Evolutionary conservation across 2,888 invertebrate species (phyloP).

Genomic region (Pachydiplax longipennis): DNA sequence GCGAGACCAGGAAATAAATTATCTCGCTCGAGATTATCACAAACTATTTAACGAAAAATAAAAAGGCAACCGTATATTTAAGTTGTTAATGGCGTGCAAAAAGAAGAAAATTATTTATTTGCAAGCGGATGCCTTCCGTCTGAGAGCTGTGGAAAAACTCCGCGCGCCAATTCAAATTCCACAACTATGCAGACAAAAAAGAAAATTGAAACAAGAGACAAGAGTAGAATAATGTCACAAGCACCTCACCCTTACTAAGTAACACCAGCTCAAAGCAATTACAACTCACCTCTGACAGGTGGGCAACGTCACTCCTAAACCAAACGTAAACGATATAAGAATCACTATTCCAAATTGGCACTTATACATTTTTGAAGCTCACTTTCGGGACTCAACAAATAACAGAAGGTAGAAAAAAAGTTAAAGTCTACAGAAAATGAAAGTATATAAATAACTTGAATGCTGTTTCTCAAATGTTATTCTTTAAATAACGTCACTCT

Average conservation of each 20-base stretch:
- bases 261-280: background rate
- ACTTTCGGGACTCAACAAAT: background rate
- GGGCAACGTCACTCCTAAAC: background rate
- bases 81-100: background rate
- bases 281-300: conserved; percentile 37
- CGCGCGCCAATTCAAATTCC: background rate
- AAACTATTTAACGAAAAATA: background rate
- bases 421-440: background rate
- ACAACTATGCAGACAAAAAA: background rate
- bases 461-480: background rate
- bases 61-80: background rate
- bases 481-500: background rate
- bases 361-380: background rate
- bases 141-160: background rate
- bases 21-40: background rate
- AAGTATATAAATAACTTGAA: background rate
- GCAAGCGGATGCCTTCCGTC: background rate
- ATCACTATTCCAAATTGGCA: conserved; percentile 16
- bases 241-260: background rate
- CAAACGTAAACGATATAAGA: background rate
- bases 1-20: background rate
- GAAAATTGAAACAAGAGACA: background rate
- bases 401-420: background rate
- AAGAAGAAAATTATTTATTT: background rate
- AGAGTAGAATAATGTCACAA: background rate